Conservation (phyloP, 2,888 invertebrate genomes). For the Chrysina gloriosa region DNA sequence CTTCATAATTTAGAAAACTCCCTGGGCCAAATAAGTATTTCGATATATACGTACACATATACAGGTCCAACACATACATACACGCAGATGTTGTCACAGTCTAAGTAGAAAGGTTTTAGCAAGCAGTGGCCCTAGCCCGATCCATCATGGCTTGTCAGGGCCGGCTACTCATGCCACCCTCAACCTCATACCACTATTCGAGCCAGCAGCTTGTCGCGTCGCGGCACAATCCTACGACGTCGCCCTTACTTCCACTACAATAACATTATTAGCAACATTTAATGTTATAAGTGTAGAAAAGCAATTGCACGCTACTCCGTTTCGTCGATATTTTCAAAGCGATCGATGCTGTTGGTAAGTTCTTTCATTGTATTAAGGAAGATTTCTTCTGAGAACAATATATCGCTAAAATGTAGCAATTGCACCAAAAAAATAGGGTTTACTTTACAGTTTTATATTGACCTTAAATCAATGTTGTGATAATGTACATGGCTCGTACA, state of each 20-base stretch:
- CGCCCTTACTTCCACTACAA: conserved; percentile 43
- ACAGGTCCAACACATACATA: conserved; percentile 10
- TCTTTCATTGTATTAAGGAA: neutral
- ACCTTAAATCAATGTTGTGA: too few species aligned
- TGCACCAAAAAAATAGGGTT: too few species aligned
- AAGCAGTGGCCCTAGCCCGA: conserved; percentile 65
- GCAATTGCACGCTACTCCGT: conserved; percentile 42
- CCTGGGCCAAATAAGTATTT: conserved; percentile 17
- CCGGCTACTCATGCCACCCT: conserved; percentile 64
- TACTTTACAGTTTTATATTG: too few species aligned
- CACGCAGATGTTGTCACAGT: conserved; percentile 58
- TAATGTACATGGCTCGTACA: too few species aligned
- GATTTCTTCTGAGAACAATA: neutral
- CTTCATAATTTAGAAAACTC: conserved; percentile 25
- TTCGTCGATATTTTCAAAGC: neutral
- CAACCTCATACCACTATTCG: conserved; percentile 61
- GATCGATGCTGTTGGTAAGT: neutral
- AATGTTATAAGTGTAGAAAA: conserved; percentile 45
- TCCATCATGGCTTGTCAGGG: conserved; percentile 68
- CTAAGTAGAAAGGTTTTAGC: conserved; percentile 63
- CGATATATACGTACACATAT: conserved; percentile 14
- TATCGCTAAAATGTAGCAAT: too few species aligned
- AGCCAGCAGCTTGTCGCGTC: conserved; percentile 55
- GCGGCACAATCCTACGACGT: conserved; percentile 37
- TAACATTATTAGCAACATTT: conserved; percentile 49